Evolutionary conservation across 2,113 vertebrate species (phyloP).

Genomic region (Nematolebias whitei): DNA sequence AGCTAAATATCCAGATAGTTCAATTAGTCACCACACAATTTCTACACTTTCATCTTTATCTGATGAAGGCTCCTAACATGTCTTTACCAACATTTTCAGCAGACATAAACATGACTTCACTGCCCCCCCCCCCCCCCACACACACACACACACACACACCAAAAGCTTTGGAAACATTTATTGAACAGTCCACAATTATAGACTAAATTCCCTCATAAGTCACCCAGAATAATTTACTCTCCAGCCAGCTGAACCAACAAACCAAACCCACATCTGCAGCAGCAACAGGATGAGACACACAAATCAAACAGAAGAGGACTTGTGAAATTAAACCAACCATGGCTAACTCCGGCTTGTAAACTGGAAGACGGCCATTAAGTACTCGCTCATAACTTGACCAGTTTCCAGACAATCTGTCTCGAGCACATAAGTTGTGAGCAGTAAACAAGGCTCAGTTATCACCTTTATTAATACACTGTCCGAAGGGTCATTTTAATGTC

Average conservation of each 20-base stretch:
- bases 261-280: not conserved
- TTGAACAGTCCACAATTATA: conserved; percentile 12
- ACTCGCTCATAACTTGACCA: not conserved
- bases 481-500: not conserved
- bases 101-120: conserved; percentile 5
- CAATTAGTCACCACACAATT: rapidly evolving
- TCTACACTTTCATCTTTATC: conserved; percentile 11
- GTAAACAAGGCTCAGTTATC: not conserved
- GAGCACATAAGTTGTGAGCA: not conserved
- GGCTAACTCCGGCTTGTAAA: not conserved
- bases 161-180: conserved; percentile 11
- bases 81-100: conserved; percentile 16
- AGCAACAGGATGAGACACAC: not conserved
- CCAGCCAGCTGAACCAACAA: conserved; percentile 9
- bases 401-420: not conserved
- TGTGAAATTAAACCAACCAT: not conserved
- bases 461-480: not conserved
- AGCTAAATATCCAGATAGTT: conserved; percentile 8
- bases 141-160: too few species aligned
- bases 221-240: conserved; percentile 9
- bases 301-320: not conserved
- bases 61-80: not conserved
- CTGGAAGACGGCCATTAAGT: not conserved
- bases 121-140: too few species aligned
- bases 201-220: conserved; percentile 1